Conservation (phyloP, 2,113 vertebrate species). For the Neogobius melanostomus region DNA sequence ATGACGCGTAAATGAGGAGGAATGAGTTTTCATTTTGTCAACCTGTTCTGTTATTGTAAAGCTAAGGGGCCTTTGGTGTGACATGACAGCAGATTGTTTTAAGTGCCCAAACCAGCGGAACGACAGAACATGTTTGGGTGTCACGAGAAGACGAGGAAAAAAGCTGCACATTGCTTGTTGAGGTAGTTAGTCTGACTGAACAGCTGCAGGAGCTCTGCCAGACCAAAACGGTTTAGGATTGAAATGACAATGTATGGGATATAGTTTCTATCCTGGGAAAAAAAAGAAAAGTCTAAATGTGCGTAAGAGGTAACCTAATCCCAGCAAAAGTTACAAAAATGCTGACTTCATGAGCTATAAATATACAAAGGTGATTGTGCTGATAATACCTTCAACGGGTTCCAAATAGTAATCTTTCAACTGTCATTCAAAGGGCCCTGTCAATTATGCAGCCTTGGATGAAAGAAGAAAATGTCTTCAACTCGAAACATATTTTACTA, state of each 20-base stretch:
- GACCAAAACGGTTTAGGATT: conserved; percentile 14
- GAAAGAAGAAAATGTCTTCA: too few relatives aligned
- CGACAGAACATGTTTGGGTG: conserved; percentile 74
- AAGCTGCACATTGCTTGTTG: conserved; percentile 57
- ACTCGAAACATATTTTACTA: too few relatives aligned
- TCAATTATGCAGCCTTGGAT: too few relatives aligned
- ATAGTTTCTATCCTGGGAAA: background rate
- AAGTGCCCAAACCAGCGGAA: conserved; percentile 71
- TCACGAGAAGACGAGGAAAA: conserved; percentile 42
- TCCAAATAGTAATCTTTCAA: too few relatives aligned
- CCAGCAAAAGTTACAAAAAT: too few relatives aligned
- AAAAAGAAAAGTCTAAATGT: too few relatives aligned
- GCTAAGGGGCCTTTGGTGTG: conserved; percentile 73
- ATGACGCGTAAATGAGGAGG: conserved; percentile 83
- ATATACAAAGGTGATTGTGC: too few relatives aligned
- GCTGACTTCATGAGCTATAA: too few relatives aligned
- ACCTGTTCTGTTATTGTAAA: conserved; percentile 81
- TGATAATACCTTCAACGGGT: too few relatives aligned
- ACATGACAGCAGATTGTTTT: conserved; percentile 76
- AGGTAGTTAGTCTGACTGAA: conserved; percentile 70
- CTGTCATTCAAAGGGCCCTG: too few relatives aligned
- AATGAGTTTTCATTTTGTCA: conserved; percentile 79
- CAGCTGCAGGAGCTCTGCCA: conserved; percentile 72
- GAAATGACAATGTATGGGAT: conserved; percentile 1
- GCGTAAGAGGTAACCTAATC: too few relatives aligned